A percentile compares a stretch with the other conserved stretches of the same genome.
phyloP scores from a whole-genome alignment of 2,888 invertebrate species.

The Dicyrtoma fusca region DNA sequence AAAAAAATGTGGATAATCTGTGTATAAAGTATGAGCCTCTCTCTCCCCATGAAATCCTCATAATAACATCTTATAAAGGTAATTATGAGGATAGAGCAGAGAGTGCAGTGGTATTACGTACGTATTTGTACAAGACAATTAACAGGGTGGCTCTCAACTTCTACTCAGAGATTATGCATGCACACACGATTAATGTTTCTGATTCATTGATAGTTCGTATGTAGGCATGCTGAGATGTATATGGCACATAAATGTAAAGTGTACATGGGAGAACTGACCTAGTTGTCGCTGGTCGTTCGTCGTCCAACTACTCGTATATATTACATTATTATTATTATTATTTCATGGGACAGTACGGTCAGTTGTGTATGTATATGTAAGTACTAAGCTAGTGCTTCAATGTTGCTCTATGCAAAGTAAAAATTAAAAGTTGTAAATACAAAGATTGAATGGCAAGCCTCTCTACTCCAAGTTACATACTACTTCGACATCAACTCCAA shows the following conservation, averaged over 20 bases:
- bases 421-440: background rate
- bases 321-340: background rate
- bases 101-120: too few species aligned
- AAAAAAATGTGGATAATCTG: too few species aligned
- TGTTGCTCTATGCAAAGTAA: background rate
- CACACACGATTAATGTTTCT: too few species aligned
- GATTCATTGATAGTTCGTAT: background rate
- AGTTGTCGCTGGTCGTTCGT: constrained; percentile 35
- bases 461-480: background rate
- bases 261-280: constrained; percentile 35
- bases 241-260: background rate
- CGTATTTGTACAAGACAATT: too few species aligned
- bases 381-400: background rate
- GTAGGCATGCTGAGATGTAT: too few species aligned
- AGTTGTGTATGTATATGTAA: constrained; percentile 4
- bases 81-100: too few species aligned
- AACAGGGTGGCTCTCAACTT: too few species aligned
- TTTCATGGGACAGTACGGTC: constrained; percentile 18
- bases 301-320: too few species aligned
- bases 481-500: constrained; percentile 12
- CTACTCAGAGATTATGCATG: too few species aligned
- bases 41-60: too few species aligned
- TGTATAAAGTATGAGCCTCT: too few species aligned
- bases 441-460: background rate
- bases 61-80: too few species aligned